Base-by-base conservation (phyloP, 2,888 invertebrate genomes). In the Mythimna vitellina region DNA sequence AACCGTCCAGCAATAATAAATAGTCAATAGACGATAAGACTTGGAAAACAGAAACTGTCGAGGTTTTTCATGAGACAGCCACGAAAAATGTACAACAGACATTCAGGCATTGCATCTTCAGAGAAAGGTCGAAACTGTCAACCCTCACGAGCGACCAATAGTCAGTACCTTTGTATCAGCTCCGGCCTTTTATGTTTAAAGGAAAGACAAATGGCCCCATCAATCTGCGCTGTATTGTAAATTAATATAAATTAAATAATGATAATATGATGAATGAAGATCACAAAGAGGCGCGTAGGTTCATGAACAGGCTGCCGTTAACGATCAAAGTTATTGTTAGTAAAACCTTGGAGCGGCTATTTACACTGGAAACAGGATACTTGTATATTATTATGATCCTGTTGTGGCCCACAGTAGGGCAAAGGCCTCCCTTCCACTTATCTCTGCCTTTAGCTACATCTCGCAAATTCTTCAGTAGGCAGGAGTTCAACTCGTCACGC, bases 321-420 rank as follows among this genome's bases (percentile, higher is more conserved):
- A 85, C 73, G 58, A 62, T 65, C 61, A 25, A 67, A 79, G 72
- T 81, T 73, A 84, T 84, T 78, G 70, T 78, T 49, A 63, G 32
- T 58, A 63, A 25, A 75, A 10, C 86, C 86, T 82, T 77, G 84
- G 46, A 66, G 49, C 66, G 65, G 65, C 61, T 81, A 32, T 69
- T 78, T 69, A 70, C 67, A 78, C 62, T 66, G 32, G 35, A 14
- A 70, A 63, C 57, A 72, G 73, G 70, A 69, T 71, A 76, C 49
- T 66, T 78, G 66, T 56, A n/a, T 29, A 1, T 17, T 46, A 46
- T 46, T 20, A 46, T 17, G 46, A 46, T 17, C 46, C 46, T 46
- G 46, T 46, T 46, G 46, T 46, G 46, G 17, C 17, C 46, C 17
- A 46, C 46, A 20, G 7, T 7, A 17, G 46, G 46, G 46, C 46